Base-by-base conservation (phyloP, 1,140 invertebrate species). In the Polypedilum pembai region DNA sequence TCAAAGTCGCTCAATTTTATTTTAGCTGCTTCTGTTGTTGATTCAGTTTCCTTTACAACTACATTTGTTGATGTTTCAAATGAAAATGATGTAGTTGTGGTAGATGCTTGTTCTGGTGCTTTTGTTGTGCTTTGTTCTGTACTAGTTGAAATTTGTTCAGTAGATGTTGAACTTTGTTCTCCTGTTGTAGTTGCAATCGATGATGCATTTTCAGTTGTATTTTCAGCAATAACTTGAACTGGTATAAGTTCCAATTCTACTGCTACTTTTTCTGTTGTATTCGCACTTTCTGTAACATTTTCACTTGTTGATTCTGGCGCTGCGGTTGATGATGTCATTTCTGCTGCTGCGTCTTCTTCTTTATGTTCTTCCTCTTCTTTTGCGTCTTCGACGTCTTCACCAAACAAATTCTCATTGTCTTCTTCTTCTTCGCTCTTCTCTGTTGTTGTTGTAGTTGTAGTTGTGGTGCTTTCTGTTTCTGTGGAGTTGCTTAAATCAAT, bases 261-360 rank as follows among this genome's bases (percentile, higher is more conserved):
- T 1, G 18, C 17, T 20, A 1, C 17, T 1, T 20, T 18, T 69
- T 69, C 65, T 7, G 18, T 18, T 20, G 17, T 69, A 69, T 77
- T 74, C 1, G 77, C 73, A 21, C 69, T 76, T 74, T 79, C 77
- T 15, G 76, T 77, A 10, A 76, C 77, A 21, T 78, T 78, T 63
- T 77, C 72, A 17, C 79, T 73, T n/a, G 75, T 77, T 76, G 79
- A 76, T 2, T 76, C 78, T 41, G 74, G 72, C 20, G 78, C 20
- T 20, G 10, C 18, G 17, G 65, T 69, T 20, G 65, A 18, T 18
- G 65, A 21, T 21, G 18, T n/a, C 41, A 12, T 45, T 56, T 56
- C 45, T 56, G 12, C 12, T 12, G 12, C 45, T 12, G 12, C 45
- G 1, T 56, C 45, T 56, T 56, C n/a, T 15, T 56, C 45, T 56